phyloP scores from a whole-genome alignment of 2,888 invertebrate genomes.

The Calameuta filiformis region DNA sequence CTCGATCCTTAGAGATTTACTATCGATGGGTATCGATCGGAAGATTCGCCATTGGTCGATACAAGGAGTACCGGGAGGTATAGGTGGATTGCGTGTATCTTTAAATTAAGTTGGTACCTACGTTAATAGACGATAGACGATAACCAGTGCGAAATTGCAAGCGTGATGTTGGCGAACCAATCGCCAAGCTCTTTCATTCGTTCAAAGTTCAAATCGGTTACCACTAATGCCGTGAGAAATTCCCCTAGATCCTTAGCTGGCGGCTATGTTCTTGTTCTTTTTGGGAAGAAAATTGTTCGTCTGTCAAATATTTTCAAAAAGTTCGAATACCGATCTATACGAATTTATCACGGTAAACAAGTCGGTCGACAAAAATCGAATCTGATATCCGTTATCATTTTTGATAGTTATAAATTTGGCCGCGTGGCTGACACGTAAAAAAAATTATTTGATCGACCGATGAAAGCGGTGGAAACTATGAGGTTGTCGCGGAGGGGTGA shows the following conservation, averaged over 20 bases:
- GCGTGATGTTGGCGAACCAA: neutral
- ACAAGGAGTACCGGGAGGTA: neutral
- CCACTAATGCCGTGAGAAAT: neutral
- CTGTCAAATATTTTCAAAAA: neutral
- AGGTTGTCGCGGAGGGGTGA: neutral
- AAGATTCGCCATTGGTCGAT: neutral
- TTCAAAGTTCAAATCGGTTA: neutral
- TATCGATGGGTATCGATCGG: neutral
- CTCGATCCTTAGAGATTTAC: neutral
- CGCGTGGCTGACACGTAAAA: neutral
- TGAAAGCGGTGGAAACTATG: neutral
- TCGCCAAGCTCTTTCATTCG: neutral
- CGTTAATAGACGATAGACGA: neutral
- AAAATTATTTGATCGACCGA: neutral
- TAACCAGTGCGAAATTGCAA: neutral
- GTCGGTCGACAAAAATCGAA: neutral
- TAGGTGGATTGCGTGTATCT: neutral
- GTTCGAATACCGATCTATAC: neutral
- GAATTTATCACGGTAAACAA: neutral
- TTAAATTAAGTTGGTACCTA: neutral
- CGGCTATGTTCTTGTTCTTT: neutral
- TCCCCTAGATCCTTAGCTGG: neutral
- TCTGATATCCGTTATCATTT: neutral
- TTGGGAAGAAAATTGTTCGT: neutral
- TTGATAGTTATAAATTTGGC: neutral